Conservation (phyloP, 2,797 vertebrate genomes). For the Pristis pectinata region DNA sequence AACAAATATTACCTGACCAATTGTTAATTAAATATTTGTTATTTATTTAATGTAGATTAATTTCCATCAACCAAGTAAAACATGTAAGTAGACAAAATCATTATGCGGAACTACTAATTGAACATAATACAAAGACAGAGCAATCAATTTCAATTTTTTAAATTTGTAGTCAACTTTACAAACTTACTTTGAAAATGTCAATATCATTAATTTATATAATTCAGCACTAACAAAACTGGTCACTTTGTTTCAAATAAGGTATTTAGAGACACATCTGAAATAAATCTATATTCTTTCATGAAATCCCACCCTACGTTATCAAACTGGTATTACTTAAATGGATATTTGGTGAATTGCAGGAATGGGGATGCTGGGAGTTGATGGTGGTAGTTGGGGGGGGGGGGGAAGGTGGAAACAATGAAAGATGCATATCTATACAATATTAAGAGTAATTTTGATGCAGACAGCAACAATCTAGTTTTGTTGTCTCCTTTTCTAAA, state of each 20-base stretch:
- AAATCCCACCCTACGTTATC: background rate
- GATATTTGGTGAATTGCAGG: background rate
- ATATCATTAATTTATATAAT: background rate
- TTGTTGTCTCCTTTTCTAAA: too few relatives aligned
- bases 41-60: background rate
- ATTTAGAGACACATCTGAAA: background rate
- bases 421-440: too few relatives aligned
- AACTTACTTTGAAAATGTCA: background rate
- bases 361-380: too few relatives aligned
- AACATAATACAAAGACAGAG: background rate
- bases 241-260: background rate
- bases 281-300: background rate
- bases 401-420: too few relatives aligned
- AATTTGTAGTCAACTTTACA: background rate
- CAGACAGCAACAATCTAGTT: too few relatives aligned
- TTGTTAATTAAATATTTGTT: too few relatives aligned
- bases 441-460: too few relatives aligned
- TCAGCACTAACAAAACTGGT: background rate
- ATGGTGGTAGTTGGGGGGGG: too few relatives aligned
- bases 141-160: background rate
- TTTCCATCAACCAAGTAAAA: background rate
- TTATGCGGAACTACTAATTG: background rate
- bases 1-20: too few relatives aligned
- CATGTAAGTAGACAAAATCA: background rate
- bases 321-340: background rate